Base-by-base conservation (phyloP, 2,113 vertebrate genomes). In the Dasyornis broadbenti region DNA sequence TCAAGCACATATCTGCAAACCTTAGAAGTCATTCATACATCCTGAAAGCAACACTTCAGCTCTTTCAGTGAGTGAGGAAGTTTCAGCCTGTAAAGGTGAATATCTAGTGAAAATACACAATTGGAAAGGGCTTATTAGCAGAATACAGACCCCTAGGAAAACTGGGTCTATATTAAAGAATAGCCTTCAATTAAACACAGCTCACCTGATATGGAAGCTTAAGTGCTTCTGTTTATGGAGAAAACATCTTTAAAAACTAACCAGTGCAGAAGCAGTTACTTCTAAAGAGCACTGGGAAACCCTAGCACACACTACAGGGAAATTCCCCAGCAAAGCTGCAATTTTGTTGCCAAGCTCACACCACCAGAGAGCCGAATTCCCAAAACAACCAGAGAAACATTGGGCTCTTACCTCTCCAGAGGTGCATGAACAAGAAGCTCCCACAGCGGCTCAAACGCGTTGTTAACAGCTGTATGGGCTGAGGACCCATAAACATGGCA, bases 361-460 rank as follows among this genome's bases (percentile, higher is more conserved):
- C 4, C 44, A 47, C 18, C 18, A 56, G 18, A 59, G 39, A 86
- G 64, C 7, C 28, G 45, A 28, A 83, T 35, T 81, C 56, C 53
- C 60, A 28, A 72, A 89, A n/a, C 45, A n/a, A 86, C 45, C 19
- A 15, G 0, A 1, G 9, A 69, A 68, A 54, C 10, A 26, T 0
- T 6, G 11, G 6, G 4, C 18, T 70, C 50, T n/a, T 73, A 20
- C 26, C 44, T 22, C 52, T 68, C 21, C 65, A 79, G 52, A 68
- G 35, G 11, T 4, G 9, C 35, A 54, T 7, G 47, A 59, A 7
- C 3, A 66, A 39, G 49, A 21, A 53, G 27, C 16, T 56, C 44
- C 30, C 27, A 26, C 0, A 6, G 5, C n/a, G 24, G 26, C 33
- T 42, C 30, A 44, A 68, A 33, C 3, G 13, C 0, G 6, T 28